Evolutionary conservation across 2,113 vertebrate species (phyloP), one percentile per base, ranked within the genome.

Genomic region (Erythrocebus patas): DNA sequence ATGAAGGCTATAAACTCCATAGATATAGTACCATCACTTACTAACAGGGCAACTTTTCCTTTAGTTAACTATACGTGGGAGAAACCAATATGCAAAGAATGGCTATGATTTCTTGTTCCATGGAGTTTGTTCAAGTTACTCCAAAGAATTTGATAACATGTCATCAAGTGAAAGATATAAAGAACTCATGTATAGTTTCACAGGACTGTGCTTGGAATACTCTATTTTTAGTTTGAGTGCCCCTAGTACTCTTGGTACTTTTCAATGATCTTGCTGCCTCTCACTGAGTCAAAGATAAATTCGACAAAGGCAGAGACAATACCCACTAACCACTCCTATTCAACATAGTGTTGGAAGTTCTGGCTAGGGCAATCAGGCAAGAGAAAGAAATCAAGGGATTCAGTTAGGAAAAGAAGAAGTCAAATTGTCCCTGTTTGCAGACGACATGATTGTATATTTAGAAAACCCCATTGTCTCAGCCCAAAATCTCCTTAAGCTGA

Each of bases 201-300:
- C 22, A 92, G 38, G 76, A 48, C 16, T 88, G 17, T 50, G 48
- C 30, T 45, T 96, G 50, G 32, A 93, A 91, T 73, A 70, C 43
- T 91, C 80, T 94, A 88, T 93, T 97, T 96, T 96, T 95, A 96
- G 32, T 43, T 32, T 50, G 40, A 75, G 5, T 35, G 20, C 52
- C 48, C 52, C 43, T 86, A 55, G 12, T 95, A 92, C 66, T 95
- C 75, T 64, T 89, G 61, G 35, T 91, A 89, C 45, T 91, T 94
- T 95, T 38, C 18, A 30, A 94, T n/a, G 93, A 38, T 89, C 50
- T 96, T 93, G 2, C 80, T 97, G 83, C 57, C 61, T 95, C 40
- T 89, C 76, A 91, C 57, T n/a, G 84, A 93, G 81, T 96, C 68
- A 96, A 96, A 97, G 97, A 97, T 96, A 97, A 93, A 95, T 61